Evolutionary conservation across 2,888 invertebrate genomes (phyloP), one percentile per base, ranked within the genome.

Genomic region (Amiota communis): DNA sequence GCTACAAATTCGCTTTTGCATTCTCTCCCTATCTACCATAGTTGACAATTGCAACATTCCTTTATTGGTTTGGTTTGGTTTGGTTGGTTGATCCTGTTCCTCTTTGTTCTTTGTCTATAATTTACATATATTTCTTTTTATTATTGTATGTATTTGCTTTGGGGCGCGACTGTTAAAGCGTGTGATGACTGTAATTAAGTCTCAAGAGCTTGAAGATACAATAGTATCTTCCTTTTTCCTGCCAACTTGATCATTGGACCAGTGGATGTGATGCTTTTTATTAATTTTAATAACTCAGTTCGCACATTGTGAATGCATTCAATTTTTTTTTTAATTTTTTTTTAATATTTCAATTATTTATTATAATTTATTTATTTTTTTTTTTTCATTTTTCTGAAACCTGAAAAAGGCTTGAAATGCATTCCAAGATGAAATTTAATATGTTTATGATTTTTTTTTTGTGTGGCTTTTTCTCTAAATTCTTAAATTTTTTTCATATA

Each of bases 201-300:
- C 17, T 59, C 59, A 59, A 15, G 59, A 15, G 59, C 17, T 20
- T 4, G 8, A 59, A 59, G 20, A 59, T 59, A 10, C 36, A 36
- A 36, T 36, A 0, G 36, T 36, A 36, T 36, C 36, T 36, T 36
- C 36, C 36, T 36, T 36, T 6, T 36, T 36, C 36, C 36, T 36
- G 2, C 36, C 36, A 4, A 4, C 36, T 36, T 36, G 36, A 36
- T 36, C 6, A 36, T 2, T 36, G 36, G 36, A 36, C 6, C 36
- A 36, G 36, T 36, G 6, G 36, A 36, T 36, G 6, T 6, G 36
- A 36, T 36, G 36, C 36, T 36, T 79, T 75, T 76, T 76, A 82
- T 80, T 82, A 79, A 79, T 83, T 80, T 83, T 83, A 83, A 83
- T 85, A 85, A 83, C 84, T 78, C 78, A 79, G 77, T 75, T 77